phyloP scores from a whole-genome alignment of 2,797 vertebrate genomes.

The Tachyglossus aculeatus region DNA sequence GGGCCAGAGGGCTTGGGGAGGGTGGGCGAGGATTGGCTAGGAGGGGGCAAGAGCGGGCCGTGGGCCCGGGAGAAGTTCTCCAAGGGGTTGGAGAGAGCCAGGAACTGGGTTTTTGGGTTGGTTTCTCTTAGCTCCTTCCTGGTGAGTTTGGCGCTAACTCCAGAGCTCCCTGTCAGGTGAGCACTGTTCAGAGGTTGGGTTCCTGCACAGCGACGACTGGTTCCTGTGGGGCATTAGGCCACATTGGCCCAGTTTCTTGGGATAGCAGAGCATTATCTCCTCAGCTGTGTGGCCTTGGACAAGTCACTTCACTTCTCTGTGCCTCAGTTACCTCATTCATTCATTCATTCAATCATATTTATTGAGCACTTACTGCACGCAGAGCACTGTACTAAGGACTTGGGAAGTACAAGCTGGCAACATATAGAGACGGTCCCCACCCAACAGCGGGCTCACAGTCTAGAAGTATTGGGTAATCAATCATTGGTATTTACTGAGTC shows the following conservation, averaged over 20 bases:
- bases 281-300: too few species aligned
- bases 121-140: neutral
- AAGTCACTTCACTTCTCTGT: too few species aligned
- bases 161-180: neutral
- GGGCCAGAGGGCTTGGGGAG: neutral
- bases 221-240: slow-evolving; percentile 17
- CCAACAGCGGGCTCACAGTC: too few species aligned
- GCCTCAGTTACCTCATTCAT: slow-evolving; percentile 13
- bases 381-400: too few species aligned
- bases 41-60: neutral
- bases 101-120: neutral
- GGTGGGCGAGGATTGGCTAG: neutral
- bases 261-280: slow-evolving; percentile 36
- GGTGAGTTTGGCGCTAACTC: neutral
- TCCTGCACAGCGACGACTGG: neutral
- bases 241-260: neutral
- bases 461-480: too few species aligned
- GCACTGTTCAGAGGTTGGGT: neutral
- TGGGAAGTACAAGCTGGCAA: too few species aligned
- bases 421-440: too few species aligned
- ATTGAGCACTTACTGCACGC: too few species aligned
- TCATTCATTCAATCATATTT: too few species aligned
- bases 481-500: too few species aligned
- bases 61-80: neutral
- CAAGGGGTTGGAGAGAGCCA: neutral